Evolutionary conservation across 2,888 invertebrate genomes (phyloP).

Genomic region (Hipparchia sbordonii): DNA sequence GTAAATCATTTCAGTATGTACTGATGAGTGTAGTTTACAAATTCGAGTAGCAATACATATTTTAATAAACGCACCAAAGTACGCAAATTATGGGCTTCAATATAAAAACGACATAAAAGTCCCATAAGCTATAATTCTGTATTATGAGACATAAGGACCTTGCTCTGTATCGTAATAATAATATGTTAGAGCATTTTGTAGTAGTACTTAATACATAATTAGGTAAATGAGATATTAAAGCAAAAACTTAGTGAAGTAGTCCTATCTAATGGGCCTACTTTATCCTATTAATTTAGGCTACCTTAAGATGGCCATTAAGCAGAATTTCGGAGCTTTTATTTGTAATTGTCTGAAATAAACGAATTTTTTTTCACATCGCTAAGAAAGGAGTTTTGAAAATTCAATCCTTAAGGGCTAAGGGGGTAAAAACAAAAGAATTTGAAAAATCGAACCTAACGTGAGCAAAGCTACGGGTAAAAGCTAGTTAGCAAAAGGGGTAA

Average conservation of each 20-base stretch:
- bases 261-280: not conserved
- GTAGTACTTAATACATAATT: not conserved
- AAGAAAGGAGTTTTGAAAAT: too few relatives aligned
- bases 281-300: too few relatives aligned
- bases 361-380: too few relatives aligned
- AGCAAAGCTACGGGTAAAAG: too few relatives aligned
- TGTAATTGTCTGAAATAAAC: not conserved
- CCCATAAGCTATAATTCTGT: slow-evolving; percentile 1
- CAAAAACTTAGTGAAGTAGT: slow-evolving; percentile 1
- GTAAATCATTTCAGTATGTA: too few relatives aligned
- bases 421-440: too few relatives aligned
- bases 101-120: slow-evolving; percentile 4
- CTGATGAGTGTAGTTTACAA: not conserved
- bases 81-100: not conserved
- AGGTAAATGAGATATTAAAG: not conserved
- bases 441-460: too few relatives aligned
- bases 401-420: too few relatives aligned
- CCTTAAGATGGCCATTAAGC: too few relatives aligned
- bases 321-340: too few relatives aligned
- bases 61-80: not conserved
- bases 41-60: not conserved
- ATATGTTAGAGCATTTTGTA: not conserved
- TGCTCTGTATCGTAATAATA: slow-evolving; percentile 2
- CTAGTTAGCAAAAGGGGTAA: too few relatives aligned
- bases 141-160: slow-evolving; percentile 1